These are phyloP conservation scores for Tragelaphus imberbis DNA, from an alignment of 2,113 vertebrate species.

Conservation along the genomic window DNA sequence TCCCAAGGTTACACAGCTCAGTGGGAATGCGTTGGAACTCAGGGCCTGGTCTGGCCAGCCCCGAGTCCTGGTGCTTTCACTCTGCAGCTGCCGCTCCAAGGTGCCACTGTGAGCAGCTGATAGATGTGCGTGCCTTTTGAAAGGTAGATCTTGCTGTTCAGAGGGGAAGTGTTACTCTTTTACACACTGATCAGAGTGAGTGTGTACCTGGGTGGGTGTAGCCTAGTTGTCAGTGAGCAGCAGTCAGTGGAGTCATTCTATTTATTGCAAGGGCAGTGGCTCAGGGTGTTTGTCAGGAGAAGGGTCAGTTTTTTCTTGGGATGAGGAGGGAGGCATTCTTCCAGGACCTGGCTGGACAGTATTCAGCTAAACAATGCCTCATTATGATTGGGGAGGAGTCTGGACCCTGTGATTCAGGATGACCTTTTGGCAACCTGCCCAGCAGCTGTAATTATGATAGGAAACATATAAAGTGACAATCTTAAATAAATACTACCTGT, in stretches of 20 bases:
- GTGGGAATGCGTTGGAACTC: not conserved
- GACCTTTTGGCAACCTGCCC: not conserved
- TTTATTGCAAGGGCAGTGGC: not conserved
- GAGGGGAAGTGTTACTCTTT: not conserved
- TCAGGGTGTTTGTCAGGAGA: not conserved
- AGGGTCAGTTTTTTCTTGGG: not conserved
- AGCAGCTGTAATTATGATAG: not conserved
- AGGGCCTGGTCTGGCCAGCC: not conserved
- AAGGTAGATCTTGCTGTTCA: not conserved
- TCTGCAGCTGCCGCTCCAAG: not conserved
- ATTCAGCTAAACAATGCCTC: not conserved
- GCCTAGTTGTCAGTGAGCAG: not conserved
- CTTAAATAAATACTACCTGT: not conserved
- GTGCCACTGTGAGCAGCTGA: not conserved
- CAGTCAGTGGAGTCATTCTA: not conserved
- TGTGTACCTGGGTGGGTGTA: not conserved
- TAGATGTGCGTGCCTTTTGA: not conserved
- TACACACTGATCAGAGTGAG: not conserved
- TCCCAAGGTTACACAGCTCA: not conserved
- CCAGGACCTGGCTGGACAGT: not conserved
- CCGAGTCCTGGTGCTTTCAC: not conserved
- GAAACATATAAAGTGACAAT: not conserved
- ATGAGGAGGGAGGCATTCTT: not conserved
- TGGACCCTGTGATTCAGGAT: constrained; percentile 12
- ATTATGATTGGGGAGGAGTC: not conserved